Evolutionary conservation across 2,113 vertebrate genomes (phyloP), one percentile per base, ranked within the genome.

Genomic region (Cavia aperea): DNA sequence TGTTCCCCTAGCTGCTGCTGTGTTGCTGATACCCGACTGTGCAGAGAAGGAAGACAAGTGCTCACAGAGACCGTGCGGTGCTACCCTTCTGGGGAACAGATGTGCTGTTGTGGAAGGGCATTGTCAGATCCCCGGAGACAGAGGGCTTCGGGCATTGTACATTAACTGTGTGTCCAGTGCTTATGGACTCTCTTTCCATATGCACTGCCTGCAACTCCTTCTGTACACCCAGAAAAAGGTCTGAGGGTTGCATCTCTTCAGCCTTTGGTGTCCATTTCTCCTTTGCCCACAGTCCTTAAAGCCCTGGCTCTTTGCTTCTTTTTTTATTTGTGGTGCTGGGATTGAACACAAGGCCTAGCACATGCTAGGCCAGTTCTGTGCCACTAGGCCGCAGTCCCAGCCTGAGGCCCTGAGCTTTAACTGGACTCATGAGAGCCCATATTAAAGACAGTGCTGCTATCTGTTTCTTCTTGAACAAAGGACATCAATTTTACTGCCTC

Each of bases 261-360:
- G 24, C 43, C 73, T 46, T 75, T 29, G 19, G 39, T 46, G 39
- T 75, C 43, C 73, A 46, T 49, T 46, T 19, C 24, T 15, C 43
- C 73, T 29, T 49, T 49, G 11, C 39, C 6, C 11, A 2, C 39
- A 75, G 23, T 46, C 12, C 73, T 49, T 46, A 29, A 49, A 75
- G 24, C 24, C 23, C 12, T 29, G 0, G 43, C 7, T 7, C 23
- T 72, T 7, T n/a, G 0, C 1, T n/a, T n/a, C 7, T 54, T 18
- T 4, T 70, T 70, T 21, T 56, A 36, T 21, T n/a, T 70, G 33
- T 36, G n/a, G 36, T n/a, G 68, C 36, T 70, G 68, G 68, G 18
- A 19, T 9, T n/a, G 68, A n/a, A n/a, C 36, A 4, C 36, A 70
- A 7, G 68, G 7, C 36, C 56, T 70, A 9, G 68, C 21, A 36